Percentiles rank a stretch among this genome's conserved stretches.
Evolutionary conservation across 2,797 vertebrate species (phyloP).

Genomic region (Microctenopoma lineatum): DNA sequence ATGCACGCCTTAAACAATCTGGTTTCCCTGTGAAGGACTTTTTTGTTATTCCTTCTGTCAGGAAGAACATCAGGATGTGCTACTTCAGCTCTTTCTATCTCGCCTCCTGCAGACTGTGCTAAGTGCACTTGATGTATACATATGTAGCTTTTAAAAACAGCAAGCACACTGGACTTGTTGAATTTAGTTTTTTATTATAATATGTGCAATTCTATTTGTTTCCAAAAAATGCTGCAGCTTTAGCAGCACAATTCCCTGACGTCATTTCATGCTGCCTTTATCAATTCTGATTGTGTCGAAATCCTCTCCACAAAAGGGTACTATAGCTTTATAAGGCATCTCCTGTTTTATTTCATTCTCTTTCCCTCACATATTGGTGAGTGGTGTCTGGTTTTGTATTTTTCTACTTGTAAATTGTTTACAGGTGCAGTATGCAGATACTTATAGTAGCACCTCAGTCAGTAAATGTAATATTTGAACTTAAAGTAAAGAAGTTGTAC

Average conservation of each 20-base stretch:
- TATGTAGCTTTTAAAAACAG: slow-evolving; percentile 63
- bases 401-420: slow-evolving; percentile 78
- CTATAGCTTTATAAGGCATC: slow-evolving; percentile 73
- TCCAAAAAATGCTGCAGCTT: slow-evolving; percentile 18
- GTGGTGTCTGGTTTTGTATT: slow-evolving; percentile 75
- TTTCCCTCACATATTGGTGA: slow-evolving; percentile 52
- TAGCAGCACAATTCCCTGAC: slow-evolving; percentile 30
- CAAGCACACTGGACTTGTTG: slow-evolving; percentile 41
- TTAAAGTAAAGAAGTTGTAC: slow-evolving; percentile 66
- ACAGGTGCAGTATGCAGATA: slow-evolving; percentile 68
- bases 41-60: slow-evolving; percentile 14
- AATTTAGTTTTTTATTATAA: slow-evolving; percentile 24
- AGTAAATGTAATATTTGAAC: slow-evolving; percentile 72
- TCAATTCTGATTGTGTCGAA: slow-evolving; percentile 28
- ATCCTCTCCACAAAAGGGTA: slow-evolving; percentile 72
- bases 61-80: slow-evolving; percentile 16
- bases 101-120: slow-evolving; percentile 43
- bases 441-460: slow-evolving; percentile 68
- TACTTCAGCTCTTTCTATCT: slow-evolving; percentile 15
- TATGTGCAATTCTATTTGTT: slow-evolving; percentile 59
- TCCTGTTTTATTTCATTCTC: slow-evolving; percentile 36
- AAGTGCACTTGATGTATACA: slow-evolving; percentile 59
- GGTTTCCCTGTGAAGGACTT: slow-evolving; percentile 21
- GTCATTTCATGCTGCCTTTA: slow-evolving; percentile 57
- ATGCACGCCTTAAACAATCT: slow-evolving; percentile 61